A percentile compares a stretch with the other conserved stretches of the same genome.
phyloP scores from a whole-genome alignment of 2,113 vertebrate species.

The Pelmatolapia mariae region DNA sequence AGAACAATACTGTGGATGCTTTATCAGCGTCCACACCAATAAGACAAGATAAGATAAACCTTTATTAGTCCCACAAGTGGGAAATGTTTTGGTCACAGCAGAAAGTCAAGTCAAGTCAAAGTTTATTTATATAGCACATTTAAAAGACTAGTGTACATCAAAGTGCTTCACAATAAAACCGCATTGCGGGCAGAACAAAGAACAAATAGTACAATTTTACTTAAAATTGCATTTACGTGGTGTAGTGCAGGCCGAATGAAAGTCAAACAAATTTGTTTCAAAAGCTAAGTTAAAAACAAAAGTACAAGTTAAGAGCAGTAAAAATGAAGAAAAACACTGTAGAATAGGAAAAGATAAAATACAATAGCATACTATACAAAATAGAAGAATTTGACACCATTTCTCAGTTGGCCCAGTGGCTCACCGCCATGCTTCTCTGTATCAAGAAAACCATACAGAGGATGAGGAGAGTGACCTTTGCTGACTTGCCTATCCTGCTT shows the following conservation, averaged over 20 bases:
- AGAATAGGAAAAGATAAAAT: background rate
- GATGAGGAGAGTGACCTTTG: conserved; percentile 82
- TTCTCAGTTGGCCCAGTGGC: conserved; percentile 90
- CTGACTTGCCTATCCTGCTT: conserved; percentile 6
- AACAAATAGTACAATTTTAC: background rate
- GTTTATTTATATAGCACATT: background rate
- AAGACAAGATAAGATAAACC: background rate
- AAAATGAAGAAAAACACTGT: background rate
- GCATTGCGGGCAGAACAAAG: background rate
- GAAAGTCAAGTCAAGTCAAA: background rate
- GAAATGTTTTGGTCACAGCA: background rate
- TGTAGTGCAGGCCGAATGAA: background rate
- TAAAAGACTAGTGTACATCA: background rate
- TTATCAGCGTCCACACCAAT: background rate
- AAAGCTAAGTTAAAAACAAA: background rate
- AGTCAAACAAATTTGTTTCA: background rate
- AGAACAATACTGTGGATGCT: background rate
- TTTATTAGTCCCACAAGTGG: background rate
- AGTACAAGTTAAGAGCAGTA: background rate
- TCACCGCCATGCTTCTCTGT: conserved; percentile 90
- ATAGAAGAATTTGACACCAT: conserved; percentile 82
- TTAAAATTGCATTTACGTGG: background rate
- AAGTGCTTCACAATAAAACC: background rate
- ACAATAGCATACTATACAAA: background rate
- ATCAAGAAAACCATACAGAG: conserved; percentile 92